Percentiles rank a stretch among this genome's conserved stretches.
Evolutionary conservation across 2,797 vertebrate species (phyloP).

Genomic region (Halcyon chelicuti): DNA sequence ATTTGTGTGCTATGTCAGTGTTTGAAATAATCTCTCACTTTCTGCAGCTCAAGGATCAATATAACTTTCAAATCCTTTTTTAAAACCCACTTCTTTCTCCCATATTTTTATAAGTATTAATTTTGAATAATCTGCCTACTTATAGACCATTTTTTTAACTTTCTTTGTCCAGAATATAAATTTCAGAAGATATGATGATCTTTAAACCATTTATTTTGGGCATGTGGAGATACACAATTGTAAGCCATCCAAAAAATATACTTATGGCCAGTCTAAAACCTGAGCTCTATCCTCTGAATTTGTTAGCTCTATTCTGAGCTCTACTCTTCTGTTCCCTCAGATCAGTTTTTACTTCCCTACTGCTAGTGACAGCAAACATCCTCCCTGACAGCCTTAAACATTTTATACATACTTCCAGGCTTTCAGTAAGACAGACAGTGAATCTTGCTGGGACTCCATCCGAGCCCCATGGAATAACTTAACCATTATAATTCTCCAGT

Average conservation of each 20-base stretch:
- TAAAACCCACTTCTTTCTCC: neutral
- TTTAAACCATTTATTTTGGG: neutral
- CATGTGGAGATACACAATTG: neutral
- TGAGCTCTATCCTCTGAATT: neutral
- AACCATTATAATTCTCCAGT: conserved; percentile 14
- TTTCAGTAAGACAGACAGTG: conserved; percentile 1
- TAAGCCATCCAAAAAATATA: neutral
- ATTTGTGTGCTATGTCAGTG: neutral
- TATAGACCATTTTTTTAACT: neutral
- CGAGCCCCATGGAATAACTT: neutral
- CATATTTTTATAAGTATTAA: neutral
- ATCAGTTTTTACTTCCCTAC: neutral
- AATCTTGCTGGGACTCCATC: neutral
- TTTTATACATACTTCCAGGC: neutral
- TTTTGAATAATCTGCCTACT: neutral
- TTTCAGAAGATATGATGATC: neutral
- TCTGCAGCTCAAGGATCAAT: neutral
- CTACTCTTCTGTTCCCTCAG: neutral
- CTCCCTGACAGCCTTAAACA: neutral
- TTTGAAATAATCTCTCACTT: neutral
- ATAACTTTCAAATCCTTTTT: neutral
- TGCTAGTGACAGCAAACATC: neutral
- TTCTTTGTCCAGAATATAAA: neutral
- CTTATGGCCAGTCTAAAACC: neutral
- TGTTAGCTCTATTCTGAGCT: neutral